Percentiles rank a stretch among this genome's conserved stretches.
Evolutionary conservation across 1,140 invertebrate species (phyloP).

Genomic region (Lepidurus packardi): DNA sequence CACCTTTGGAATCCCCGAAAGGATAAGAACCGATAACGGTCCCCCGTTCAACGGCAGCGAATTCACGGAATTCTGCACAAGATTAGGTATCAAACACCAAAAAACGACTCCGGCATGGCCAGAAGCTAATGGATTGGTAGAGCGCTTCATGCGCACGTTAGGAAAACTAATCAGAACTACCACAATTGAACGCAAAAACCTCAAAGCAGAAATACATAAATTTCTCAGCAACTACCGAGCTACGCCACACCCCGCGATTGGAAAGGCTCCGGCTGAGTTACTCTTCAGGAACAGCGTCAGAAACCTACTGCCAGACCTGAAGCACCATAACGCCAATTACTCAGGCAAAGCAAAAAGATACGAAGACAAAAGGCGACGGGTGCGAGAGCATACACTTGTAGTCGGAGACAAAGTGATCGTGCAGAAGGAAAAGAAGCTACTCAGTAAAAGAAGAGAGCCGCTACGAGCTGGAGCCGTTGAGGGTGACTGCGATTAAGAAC

Average conservation of each 20-base stretch:
- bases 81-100: conserved; percentile 16
- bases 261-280: conserved; percentile 3
- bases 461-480: neutral
- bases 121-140: conserved; percentile 27
- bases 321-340: neutral
- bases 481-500: neutral
- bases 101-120: conserved; percentile 25
- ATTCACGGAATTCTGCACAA: neutral
- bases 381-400: neutral
- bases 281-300: neutral
- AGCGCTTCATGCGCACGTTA: conserved; percentile 27
- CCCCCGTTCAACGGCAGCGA: conserved; percentile 23
- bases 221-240: neutral
- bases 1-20: conserved; percentile 3
- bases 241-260: neutral
- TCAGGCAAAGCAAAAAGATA: neutral
- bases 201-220: neutral
- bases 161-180: conserved; percentile 20
- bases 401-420: neutral
- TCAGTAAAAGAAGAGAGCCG: conserved; percentile 23
- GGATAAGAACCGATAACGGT: neutral
- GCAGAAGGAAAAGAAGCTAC: neutral
- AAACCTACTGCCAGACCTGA: neutral
- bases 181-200: neutral
- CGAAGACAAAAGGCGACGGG: neutral